Evolutionary conservation across 2,797 vertebrate genomes (phyloP).

Genomic region (Malurus leucopterus): DNA sequence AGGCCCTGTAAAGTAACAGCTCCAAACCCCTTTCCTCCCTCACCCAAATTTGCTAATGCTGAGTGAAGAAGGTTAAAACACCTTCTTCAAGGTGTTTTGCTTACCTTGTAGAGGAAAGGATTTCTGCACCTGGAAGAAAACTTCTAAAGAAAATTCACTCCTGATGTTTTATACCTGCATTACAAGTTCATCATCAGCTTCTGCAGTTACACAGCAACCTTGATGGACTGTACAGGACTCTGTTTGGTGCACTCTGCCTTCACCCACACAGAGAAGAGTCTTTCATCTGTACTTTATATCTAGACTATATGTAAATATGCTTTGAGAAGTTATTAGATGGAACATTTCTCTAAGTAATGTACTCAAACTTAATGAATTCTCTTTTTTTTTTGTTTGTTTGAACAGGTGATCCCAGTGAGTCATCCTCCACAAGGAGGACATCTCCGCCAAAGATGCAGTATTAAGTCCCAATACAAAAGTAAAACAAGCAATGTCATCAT

Average conservation of each 20-base stretch:
- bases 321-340: neutral
- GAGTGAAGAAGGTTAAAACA: neutral
- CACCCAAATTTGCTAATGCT: neutral
- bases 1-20: neutral
- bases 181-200: neutral
- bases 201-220: neutral
- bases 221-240: neutral
- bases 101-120: neutral
- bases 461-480: neutral
- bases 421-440: neutral
- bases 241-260: neutral
- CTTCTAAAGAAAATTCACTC: neutral
- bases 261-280: rapidly evolving
- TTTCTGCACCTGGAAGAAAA: neutral
- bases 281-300: rapidly evolving
- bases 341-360: neutral
- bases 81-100: too few relatives aligned
- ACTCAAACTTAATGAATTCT: neutral
- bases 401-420: neutral
- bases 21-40: neutral
- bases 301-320: neutral
- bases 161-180: neutral
- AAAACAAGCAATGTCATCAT: neutral
- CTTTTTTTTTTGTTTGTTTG: neutral
- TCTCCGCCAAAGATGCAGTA: neutral